Evolutionary conservation across 2,888 invertebrate species (phyloP), one percentile per base, ranked within the genome.

Genomic region (Tetragonula carbonaria): DNA sequence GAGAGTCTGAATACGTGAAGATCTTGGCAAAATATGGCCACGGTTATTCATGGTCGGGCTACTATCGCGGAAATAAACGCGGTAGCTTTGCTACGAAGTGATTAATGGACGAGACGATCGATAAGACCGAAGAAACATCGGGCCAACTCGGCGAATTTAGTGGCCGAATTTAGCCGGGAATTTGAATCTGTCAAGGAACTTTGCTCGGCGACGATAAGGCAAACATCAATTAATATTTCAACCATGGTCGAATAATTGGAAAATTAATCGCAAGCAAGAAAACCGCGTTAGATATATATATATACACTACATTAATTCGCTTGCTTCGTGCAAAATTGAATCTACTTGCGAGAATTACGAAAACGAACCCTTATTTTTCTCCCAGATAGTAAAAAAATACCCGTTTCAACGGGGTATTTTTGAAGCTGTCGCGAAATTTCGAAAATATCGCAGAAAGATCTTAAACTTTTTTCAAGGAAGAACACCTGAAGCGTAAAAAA

Each of bases 101-200:
- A 85, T 84, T 85, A 85, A 85, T 77, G 76, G 62, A 57, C 28
- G 68, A 50, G 6, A 18, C 59, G 74, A 75, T 84, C 84, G 84
- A 84, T 78, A 63, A 72, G 57, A 57, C 65, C 65, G 45, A 5
- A 72, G 62, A 33, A 82, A 66, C 33, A 62, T 6, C 28, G 66
- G 21, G 57, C 18, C 5, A 4, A 4, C 2, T n/a, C 33, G 6
- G n/a, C 50, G 28, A 70, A 70, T 73, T 83, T 59, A 53, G 14
- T 11, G 16, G 0, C 8, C 4, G 5, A 23, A 38, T 53, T 53
- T 8, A 65, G 65, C 65, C 33, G 63, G 18, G 63, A 21, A 45
- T 66, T 67, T 21, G 16, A 18, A 81, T 74, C 33, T 23, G 14
- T 33, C 16, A 33, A 28, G 33, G 53, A 16, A 45, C 51, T 50